Conservation (phyloP, 2,888 invertebrate genomes). For the Alitta virens region DNA sequence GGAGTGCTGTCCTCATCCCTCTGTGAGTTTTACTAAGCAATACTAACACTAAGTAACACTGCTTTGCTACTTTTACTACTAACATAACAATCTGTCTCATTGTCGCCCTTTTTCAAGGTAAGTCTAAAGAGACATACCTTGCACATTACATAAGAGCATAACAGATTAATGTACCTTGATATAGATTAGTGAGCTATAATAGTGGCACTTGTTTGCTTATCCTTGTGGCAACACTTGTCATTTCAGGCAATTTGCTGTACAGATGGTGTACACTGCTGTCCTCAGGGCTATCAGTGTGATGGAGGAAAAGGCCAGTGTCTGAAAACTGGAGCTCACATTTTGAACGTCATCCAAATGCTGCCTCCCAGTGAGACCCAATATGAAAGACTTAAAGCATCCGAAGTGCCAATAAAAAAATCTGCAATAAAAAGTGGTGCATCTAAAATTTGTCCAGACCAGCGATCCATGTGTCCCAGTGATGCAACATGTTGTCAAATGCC, state of each 20-base stretch:
- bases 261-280: slow-evolving; percentile 51
- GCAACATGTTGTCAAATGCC: slow-evolving; percentile 33
- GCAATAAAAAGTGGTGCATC: neutral
- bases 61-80: neutral
- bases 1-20: slow-evolving; percentile 38
- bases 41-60: too few species aligned
- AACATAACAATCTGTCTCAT: neutral
- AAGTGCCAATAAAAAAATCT: neutral
- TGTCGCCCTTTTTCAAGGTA: neutral
- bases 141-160: too few species aligned
- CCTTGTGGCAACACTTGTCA: neutral
- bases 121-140: neutral
- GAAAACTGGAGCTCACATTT: neutral
- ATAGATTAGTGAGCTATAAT: too few species aligned
- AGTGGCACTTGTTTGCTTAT: too few species aligned
- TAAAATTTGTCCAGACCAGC: neutral
- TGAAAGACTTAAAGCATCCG: neutral
- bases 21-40: slow-evolving; percentile 14
- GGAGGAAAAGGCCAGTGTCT: slow-evolving; percentile 32
- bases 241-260: slow-evolving; percentile 46
- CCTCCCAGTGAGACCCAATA: neutral
- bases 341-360: neutral
- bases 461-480: slow-evolving; percentile 20
- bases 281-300: slow-evolving; percentile 38
- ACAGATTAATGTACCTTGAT: too few species aligned